Evolutionary conservation across 2,797 vertebrate species (phyloP).

Genomic region (Falco berigora): DNA sequence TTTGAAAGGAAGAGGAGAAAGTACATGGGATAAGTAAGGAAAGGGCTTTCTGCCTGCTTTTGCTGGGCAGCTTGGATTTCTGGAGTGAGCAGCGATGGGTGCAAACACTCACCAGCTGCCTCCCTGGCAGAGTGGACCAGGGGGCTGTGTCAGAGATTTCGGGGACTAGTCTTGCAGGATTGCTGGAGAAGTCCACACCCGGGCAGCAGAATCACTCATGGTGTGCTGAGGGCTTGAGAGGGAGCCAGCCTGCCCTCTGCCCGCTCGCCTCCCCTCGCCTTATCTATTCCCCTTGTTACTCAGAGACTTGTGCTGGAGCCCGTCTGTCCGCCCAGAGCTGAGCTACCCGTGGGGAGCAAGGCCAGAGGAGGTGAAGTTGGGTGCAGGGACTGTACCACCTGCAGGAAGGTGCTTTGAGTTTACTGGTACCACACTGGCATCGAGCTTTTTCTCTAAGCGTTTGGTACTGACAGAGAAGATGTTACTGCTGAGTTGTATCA

Average conservation of each 20-base stretch:
- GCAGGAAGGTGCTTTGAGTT: neutral
- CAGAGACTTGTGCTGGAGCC: neutral
- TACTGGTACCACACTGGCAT: too few relatives aligned
- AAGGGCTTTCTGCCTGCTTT: neutral
- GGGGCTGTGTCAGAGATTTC: fast-evolving
- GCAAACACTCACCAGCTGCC: fast-evolving
- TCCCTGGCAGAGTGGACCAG: neutral
- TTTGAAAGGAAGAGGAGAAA: neutral
- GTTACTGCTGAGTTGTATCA: neutral
- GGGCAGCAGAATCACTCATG: fast-evolving
- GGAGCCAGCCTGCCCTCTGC: neutral
- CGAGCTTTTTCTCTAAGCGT: neutral
- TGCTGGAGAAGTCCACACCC: neutral
- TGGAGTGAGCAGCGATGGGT: neutral
- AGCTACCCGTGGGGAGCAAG: neutral
- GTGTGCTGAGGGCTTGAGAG: neutral
- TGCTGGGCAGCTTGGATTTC: neutral
- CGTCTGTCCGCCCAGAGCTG: neutral
- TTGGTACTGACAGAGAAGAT: neutral
- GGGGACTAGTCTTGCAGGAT: neutral
- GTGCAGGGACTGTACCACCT: neutral
- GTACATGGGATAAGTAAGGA: neutral
- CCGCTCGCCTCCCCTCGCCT: neutral
- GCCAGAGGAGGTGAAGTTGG: neutral
- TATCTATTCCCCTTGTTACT: neutral